Conservation (phyloP, 1,140 invertebrate species). For the Plutomurus gul region DNA sequence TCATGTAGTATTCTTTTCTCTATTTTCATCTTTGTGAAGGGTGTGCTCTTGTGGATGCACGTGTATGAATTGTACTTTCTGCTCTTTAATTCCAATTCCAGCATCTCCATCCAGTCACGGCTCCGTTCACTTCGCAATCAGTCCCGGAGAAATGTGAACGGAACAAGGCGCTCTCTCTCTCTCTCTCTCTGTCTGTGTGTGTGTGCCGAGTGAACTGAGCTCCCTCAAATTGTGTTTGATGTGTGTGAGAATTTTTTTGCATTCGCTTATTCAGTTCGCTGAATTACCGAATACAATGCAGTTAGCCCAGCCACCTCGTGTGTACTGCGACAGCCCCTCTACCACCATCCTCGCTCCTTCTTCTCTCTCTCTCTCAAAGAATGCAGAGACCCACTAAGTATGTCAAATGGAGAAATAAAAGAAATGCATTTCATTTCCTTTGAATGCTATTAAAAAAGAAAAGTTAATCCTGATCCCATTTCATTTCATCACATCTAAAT, state of each 20-base stretch:
- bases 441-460: conserved; percentile 11
- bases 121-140: conserved; percentile 16
- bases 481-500: neutral
- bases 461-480: conserved; percentile 4
- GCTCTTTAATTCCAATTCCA: conserved; percentile 21
- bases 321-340: neutral
- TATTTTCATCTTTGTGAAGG: neutral
- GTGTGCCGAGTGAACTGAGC: no score
- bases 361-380: neutral
- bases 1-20: conserved; percentile 21
- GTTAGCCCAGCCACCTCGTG: neutral
- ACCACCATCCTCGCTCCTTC: neutral
- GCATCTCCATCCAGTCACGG: conserved; percentile 16
- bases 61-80: neutral
- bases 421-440: conserved; percentile 14
- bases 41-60: no score
- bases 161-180: no score
- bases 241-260: conserved; percentile 26
- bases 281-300: conserved; percentile 2
- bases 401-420: conserved; percentile 22
- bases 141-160: neutral
- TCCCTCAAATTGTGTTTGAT: neutral
- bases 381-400: no score
- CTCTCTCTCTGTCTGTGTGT: no score
- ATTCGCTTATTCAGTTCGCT: neutral